These are phyloP conservation scores for Ochropacha duplaris DNA, from an alignment of 2,888 invertebrate species.

Conservation along the genomic window DNA sequence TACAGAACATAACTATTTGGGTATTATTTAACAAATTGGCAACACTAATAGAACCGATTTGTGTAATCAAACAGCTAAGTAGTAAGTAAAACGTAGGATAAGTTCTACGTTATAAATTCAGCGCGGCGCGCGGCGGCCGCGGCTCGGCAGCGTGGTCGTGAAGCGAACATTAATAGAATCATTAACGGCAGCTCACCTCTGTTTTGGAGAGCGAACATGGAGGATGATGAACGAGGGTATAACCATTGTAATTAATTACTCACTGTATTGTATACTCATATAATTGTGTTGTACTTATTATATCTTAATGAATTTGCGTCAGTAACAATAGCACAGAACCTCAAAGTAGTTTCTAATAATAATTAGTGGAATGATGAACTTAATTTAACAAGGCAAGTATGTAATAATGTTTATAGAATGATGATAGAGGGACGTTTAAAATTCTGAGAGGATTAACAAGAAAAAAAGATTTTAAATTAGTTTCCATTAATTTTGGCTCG, in stretches of 20 bases:
- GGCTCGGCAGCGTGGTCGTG: too few species aligned
- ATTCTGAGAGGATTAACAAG: too few species aligned
- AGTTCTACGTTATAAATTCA: conserved; percentile 54
- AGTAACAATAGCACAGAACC: too few species aligned
- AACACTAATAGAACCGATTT: conserved; percentile 31
- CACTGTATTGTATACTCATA: background rate
- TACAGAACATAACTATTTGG: background rate
- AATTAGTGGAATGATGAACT: too few species aligned
- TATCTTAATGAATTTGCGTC: too few species aligned
- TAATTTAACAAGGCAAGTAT: too few species aligned
- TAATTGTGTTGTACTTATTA: background rate
- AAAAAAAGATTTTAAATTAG: too few species aligned
- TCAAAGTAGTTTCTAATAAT: too few species aligned
- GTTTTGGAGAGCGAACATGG: conserved; percentile 5
- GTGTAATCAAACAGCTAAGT: conserved; percentile 21
- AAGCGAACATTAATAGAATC: conserved; percentile 47
- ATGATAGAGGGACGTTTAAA: too few species aligned
- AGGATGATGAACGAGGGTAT: conserved; percentile 6
- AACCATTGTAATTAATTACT: background rate
- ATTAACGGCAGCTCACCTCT: conserved; percentile 38
- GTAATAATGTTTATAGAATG: too few species aligned
- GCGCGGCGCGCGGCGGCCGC: conserved; percentile 18
- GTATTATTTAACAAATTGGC: conserved; percentile 15
- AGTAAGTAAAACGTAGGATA: conserved; percentile 24
- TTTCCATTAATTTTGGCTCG: background rate